A percentile compares a stretch with the other conserved stretches of the same genome.
Evolutionary conservation across 2,113 vertebrate genomes (phyloP).

Genomic region (Siphamia tubifer): DNA sequence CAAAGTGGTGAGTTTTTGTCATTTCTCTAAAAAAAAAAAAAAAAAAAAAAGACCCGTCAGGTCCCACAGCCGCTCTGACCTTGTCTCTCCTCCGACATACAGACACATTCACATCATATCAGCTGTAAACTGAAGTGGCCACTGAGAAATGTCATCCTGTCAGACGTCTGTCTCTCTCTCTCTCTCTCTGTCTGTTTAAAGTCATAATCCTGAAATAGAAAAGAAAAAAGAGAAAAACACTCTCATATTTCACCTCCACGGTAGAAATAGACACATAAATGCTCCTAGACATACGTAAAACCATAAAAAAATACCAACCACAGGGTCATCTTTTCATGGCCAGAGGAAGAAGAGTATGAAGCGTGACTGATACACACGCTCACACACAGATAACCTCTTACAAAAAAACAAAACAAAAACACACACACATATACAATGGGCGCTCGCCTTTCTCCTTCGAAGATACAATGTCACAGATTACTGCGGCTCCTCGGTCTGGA

Average conservation of each 20-base stretch:
- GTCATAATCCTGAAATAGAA: slow-evolving; percentile 42
- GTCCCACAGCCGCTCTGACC: slow-evolving; percentile 5
- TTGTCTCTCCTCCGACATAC: neutral
- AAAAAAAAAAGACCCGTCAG: slow-evolving; percentile 32
- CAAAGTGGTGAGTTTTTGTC: slow-evolving; percentile 31
- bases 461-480: slow-evolving; percentile 49
- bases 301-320: neutral
- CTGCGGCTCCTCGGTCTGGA: slow-evolving; percentile 47
- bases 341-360: neutral
- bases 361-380: slow-evolving; percentile 19
- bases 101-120: slow-evolving; percentile 22
- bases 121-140: slow-evolving; percentile 28
- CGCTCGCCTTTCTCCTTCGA: slow-evolving; percentile 22
- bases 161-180: neutral
- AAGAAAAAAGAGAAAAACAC: slow-evolving; percentile 24
- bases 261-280: neutral
- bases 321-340: slow-evolving; percentile 5
- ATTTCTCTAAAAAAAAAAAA: slow-evolving; percentile 25
- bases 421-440: neutral
- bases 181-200: neutral
- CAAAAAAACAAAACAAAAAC: neutral
- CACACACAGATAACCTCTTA: neutral
- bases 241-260: slow-evolving; percentile 10
- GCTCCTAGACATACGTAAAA: neutral
- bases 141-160: slow-evolving; percentile 28